phyloP scores from a whole-genome alignment of 2,888 invertebrate genomes.

The Crepidodera aurea region DNA sequence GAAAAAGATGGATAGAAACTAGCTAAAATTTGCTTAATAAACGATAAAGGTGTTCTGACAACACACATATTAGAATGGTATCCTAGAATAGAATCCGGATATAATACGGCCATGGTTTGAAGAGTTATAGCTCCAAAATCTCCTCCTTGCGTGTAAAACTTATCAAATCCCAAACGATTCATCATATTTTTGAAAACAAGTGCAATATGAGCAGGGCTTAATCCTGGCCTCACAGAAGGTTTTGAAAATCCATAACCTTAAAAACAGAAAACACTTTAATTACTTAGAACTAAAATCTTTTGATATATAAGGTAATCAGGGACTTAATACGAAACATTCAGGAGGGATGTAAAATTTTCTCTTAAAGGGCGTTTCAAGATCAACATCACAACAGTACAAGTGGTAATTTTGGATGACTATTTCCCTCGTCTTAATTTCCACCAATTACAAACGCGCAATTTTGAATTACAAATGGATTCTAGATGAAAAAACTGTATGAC shows the following conservation, averaged over 20 bases:
- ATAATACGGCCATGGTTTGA: slow-evolving; percentile 69
- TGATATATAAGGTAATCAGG: too few species aligned
- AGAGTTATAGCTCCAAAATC: slow-evolving; percentile 82
- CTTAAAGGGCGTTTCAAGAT: too few species aligned
- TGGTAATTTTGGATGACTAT: too few species aligned
- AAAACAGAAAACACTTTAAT: slow-evolving; percentile 48
- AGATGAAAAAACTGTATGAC: too few species aligned
- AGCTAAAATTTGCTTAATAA: slow-evolving; percentile 62
- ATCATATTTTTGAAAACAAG: slow-evolving; percentile 74
- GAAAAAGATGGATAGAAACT: slow-evolving; percentile 67
- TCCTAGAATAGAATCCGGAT: slow-evolving; percentile 67
- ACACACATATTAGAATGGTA: slow-evolving; percentile 71
- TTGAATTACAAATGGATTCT: too few species aligned
- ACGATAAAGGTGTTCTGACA: slow-evolving; percentile 50
- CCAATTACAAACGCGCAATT: too few species aligned
- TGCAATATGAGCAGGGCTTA: slow-evolving; percentile 67
- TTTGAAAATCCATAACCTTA: slow-evolving; percentile 62
- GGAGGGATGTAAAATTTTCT: too few species aligned
- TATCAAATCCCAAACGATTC: slow-evolving; percentile 71
- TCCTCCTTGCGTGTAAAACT: slow-evolving; percentile 79
- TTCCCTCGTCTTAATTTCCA: too few species aligned
- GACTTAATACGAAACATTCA: too few species aligned
- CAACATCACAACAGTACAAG: too few species aligned
- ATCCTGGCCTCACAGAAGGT: slow-evolving; percentile 68
- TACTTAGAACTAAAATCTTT: not conserved